Evolutionary conservation across 2,888 invertebrate species (phyloP).

Genomic region (Ochropacha duplaris): DNA sequence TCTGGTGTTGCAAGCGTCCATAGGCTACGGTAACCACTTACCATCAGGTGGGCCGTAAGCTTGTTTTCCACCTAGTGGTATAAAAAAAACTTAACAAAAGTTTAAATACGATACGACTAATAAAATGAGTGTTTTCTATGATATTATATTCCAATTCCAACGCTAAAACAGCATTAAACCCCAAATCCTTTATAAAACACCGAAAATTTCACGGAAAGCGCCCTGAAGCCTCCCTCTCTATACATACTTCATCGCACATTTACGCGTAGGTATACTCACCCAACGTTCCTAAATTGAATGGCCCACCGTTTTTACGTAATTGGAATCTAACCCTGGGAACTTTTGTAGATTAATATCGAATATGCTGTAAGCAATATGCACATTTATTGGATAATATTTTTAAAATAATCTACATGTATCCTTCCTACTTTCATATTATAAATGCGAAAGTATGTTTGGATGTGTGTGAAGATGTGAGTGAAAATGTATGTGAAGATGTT

Average conservation of each 20-base stretch:
- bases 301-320: constrained; percentile 56
- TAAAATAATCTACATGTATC: constrained; percentile 8
- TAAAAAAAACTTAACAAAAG: no score
- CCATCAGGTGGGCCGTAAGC: no score
- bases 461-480: no score
- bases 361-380: constrained; percentile 18
- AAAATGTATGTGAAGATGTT: no score
- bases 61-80: no score
- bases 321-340: constrained; percentile 34
- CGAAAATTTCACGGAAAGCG: not conserved
- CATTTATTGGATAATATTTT: constrained; percentile 18
- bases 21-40: no score
- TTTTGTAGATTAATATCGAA: constrained; percentile 38
- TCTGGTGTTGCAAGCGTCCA: no score
- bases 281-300: constrained; percentile 50
- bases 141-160: no score
- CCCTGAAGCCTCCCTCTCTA: not conserved
- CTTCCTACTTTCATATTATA: no score
- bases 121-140: no score
- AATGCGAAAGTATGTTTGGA: no score
- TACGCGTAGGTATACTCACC: constrained; percentile 21
- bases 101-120: no score
- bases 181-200: not conserved
- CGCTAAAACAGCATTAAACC: not conserved
- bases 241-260: constrained; percentile 36